Evolutionary conservation across 2,797 vertebrate species (phyloP).

Genomic region (Typhlichthys eigenmanni): DNA sequence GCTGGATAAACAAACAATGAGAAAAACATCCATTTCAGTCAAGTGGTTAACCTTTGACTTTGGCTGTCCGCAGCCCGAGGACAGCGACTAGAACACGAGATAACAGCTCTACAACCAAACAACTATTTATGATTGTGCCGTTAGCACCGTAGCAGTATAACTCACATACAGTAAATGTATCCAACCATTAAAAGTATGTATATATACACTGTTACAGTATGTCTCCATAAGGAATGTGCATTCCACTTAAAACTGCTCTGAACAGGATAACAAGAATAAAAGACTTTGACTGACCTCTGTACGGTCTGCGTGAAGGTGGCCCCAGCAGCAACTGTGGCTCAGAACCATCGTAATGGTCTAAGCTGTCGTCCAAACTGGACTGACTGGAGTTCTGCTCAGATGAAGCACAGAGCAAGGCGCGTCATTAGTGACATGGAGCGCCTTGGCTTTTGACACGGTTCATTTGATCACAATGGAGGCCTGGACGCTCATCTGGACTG

Average conservation of each 20-base stretch:
- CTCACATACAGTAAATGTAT: too few relatives aligned
- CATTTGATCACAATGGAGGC: too few relatives aligned
- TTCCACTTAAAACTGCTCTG: neutral
- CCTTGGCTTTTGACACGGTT: too few relatives aligned
- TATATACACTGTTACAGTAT: too few relatives aligned
- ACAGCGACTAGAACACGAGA: constrained; percentile 5
- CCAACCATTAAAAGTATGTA: too few relatives aligned
- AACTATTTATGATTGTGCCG: too few relatives aligned
- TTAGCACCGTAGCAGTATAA: neutral
- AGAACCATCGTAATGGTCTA: constrained; percentile 50
- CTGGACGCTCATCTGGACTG: too few relatives aligned
- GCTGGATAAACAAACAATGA: constrained; percentile 9
- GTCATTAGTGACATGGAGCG: neutral
- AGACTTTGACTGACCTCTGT: constrained; percentile 57
- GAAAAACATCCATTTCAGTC: neutral
- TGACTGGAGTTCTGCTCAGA: constrained; percentile 76
- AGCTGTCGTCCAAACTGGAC: constrained; percentile 76
- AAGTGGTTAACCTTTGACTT: constrained; percentile 18
- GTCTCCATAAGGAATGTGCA: too few relatives aligned
- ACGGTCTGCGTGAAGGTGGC: constrained; percentile 33
- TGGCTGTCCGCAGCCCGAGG: neutral
- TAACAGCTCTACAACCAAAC: neutral
- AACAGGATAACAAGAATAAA: too few relatives aligned
- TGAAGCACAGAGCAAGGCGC: neutral
- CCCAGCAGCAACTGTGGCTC: constrained; percentile 47